Evolutionary conservation across 1,140 invertebrate genomes (phyloP), one percentile per base, ranked within the genome.

Genomic region (Drosophila pachea): DNA sequence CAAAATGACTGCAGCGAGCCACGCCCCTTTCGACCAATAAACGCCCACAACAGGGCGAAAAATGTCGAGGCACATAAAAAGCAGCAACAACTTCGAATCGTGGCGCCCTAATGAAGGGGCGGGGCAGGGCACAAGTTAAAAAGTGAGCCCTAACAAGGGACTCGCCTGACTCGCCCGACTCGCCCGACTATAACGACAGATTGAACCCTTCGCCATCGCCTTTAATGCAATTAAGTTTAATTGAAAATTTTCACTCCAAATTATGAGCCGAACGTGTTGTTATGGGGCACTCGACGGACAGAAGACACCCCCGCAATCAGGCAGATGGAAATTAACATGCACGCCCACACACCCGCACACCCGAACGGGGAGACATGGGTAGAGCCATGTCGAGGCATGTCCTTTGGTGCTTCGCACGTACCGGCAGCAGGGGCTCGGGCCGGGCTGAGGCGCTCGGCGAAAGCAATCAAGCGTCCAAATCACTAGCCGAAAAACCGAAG

Each of bases 161-260:
- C 4, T 43, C 40, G 52, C 67, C 64, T 40, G 78, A 61, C n/a
- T n/a, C n/a, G n/a, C n/a, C n/a, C n/a, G 11, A 50, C 4, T 43
- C 40, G 52, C 67, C 64, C 35, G 78, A 61, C 60, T 70, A 63
- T 83, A 83, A 83, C 79, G 81, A 86, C 81, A 86, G 81, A 86
- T 86, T 86, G 81, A 86, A 86, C 81, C 81, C 81, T 86, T 86
- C 77, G 81, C 81, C 81, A 86, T 86, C 77, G 81, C 81, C 86
- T 86, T 86, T 86, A 86, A 86, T 86, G 81, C 81, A 86, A 86
- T 86, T 86, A 86, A 81, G 81, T 86, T 86, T 86, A 86, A 86
- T 86, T 86, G 81, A 86, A 86, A 86, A 86, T 86, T 86, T 86
- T 81, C 81, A 86, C 81, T 86, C 81, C 67, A 86, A 86, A 86